A percentile compares a stretch with the other conserved stretches of the same genome.
Evolutionary conservation across 2,888 invertebrate species (phyloP).

Genomic region (Cremastobaeus sp.): DNA sequence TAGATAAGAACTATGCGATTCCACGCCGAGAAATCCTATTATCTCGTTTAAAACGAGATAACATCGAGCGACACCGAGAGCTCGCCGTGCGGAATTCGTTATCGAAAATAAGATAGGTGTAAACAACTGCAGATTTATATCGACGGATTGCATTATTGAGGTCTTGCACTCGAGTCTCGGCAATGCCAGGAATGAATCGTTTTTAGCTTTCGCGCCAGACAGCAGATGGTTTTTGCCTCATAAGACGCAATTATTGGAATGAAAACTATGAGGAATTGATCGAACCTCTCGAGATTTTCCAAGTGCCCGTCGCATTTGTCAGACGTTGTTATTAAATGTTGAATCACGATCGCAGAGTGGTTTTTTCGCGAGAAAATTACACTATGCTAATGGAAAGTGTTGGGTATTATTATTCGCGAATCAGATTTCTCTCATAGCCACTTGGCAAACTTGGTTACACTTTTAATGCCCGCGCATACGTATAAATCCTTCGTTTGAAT

Average conservation of each 20-base stretch:
- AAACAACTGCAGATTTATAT: conserved; percentile 44
- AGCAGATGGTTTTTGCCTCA: conserved; percentile 29
- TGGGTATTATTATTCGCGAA: too few species aligned
- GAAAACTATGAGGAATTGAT: conserved; percentile 31
- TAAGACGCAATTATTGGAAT: conserved; percentile 30
- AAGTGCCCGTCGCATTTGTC: conserved; percentile 21
- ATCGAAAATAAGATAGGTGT: conserved; percentile 17
- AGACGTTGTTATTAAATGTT: conserved; percentile 24
- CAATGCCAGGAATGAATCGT: conserved; percentile 23
- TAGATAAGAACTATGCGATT: conserved; percentile 9
- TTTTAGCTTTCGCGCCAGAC: not conserved
- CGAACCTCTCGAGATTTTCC: conserved; percentile 24
- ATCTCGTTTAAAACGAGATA: conserved; percentile 44
- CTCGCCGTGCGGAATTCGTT: conserved; percentile 1
- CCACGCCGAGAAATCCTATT: conserved; percentile 40
- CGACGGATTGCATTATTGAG: conserved; percentile 10
- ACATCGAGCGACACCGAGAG: conserved; percentile 11
- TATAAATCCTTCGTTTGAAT: too few species aligned
- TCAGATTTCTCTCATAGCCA: too few species aligned
- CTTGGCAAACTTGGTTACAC: too few species aligned
- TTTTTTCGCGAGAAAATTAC: conserved; percentile 3
- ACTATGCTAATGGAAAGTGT: conserved; percentile 18
- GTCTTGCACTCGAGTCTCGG: conserved; percentile 4
- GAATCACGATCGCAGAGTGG: conserved; percentile 16
- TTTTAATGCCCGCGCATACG: too few species aligned